Percentiles rank a stretch among this genome's conserved stretches.
Conservation (phyloP, 30 jellyfish, hydroid and myxozoan species). For the Turritopsis dohrnii region DNA sequence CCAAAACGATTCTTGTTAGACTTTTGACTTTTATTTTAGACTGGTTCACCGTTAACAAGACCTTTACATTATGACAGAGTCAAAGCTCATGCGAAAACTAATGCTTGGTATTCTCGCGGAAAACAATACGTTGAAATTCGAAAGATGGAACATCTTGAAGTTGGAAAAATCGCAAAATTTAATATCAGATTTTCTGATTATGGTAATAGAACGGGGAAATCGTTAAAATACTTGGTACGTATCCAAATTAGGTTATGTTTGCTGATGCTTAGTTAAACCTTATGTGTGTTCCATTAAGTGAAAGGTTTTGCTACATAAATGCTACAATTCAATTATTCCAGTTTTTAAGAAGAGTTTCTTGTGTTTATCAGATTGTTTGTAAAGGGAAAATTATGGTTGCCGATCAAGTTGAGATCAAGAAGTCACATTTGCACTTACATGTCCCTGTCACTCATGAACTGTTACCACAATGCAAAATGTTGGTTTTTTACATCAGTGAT, state of each 20-base stretch:
- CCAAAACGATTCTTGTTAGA: too few relatives aligned
- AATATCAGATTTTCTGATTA: not conserved
- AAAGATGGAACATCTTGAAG: not conserved
- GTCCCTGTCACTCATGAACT: not conserved
- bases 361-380: not conserved
- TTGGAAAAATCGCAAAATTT: not conserved
- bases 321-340: too few relatives aligned
- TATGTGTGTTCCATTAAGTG: too few relatives aligned
- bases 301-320: not conserved
- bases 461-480: slow-evolving; percentile 9
- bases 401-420: not conserved
- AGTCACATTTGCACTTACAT: not conserved
- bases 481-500: slow-evolving; percentile 1
- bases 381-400: not conserved
- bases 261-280: too few relatives aligned
- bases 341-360: not conserved
- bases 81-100: not conserved
- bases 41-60: not conserved
- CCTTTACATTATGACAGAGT: not conserved
- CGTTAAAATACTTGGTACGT: not conserved
- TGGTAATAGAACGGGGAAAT: not conserved
- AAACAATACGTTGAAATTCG: not conserved
- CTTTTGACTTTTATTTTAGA: not conserved
- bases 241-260: too few relatives aligned
- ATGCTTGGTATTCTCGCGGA: not conserved